Conservation (phyloP, 2,113 vertebrate species). For the Entelurus aequoreus region DNA sequence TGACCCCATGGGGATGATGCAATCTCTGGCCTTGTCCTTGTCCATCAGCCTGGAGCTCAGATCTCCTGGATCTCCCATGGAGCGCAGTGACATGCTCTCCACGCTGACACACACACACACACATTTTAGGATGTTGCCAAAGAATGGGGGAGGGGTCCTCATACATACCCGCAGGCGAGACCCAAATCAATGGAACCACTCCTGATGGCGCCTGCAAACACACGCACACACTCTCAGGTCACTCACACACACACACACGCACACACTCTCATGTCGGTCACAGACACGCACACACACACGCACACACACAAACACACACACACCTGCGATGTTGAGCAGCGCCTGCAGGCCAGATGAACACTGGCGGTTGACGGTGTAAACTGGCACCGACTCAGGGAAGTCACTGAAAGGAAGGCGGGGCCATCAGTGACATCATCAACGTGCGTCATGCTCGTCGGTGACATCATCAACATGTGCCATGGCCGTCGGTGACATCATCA, state of each 20-base stretch:
- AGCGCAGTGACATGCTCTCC: conserved; percentile 83
- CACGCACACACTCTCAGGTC: conserved; percentile 52
- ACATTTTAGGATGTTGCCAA: neutral
- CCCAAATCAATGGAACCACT: conserved; percentile 76
- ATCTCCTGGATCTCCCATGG: conserved; percentile 72
- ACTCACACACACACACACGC: conserved; percentile 25
- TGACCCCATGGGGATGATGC: conserved; percentile 61
- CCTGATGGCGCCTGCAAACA: conserved; percentile 85
- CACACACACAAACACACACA: conserved; percentile 1
- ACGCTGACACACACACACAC: conserved; percentile 64
- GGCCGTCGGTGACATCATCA: too few relatives aligned
- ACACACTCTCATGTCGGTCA: conserved; percentile 51
- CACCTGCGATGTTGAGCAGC: conserved; percentile 86
- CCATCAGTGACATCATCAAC: neutral
- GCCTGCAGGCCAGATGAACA: conserved; percentile 93
- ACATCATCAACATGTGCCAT: neutral
- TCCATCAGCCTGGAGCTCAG: conserved; percentile 78
- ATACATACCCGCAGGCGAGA: conserved; percentile 89
- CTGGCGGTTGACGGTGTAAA: conserved; percentile 83
- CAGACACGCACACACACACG: too few relatives aligned
- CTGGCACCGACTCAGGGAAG: conserved; percentile 84
- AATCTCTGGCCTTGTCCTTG: conserved; percentile 78
- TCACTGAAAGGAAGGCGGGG: conserved; percentile 67
- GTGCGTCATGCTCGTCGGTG: neutral
- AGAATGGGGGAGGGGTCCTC: neutral